phyloP scores from a whole-genome alignment of 2,113 vertebrate genomes.

The Phycodurus eques region DNA sequence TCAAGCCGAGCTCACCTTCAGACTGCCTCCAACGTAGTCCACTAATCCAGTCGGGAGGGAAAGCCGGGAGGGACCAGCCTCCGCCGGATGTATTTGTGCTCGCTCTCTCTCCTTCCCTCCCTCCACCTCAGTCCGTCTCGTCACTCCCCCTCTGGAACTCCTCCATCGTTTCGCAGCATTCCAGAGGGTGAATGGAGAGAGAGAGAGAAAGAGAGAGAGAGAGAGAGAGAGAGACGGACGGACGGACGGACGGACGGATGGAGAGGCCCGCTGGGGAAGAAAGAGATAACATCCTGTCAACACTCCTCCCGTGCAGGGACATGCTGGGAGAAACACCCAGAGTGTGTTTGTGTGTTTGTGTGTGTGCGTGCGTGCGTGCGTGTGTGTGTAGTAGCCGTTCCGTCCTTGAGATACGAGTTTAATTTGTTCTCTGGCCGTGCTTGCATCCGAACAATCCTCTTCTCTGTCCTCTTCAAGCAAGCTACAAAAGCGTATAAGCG shows the following conservation, averaged over 20 bases:
- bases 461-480: too few species aligned
- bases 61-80: constrained; percentile 63
- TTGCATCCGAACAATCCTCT: too few species aligned
- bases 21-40: constrained; percentile 51
- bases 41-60: constrained; percentile 68
- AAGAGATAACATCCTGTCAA: constrained; percentile 75
- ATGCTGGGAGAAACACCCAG: constrained; percentile 8
- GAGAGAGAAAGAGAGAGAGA: constrained; percentile 51
- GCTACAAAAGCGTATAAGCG: too few species aligned
- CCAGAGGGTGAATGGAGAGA: constrained; percentile 48
- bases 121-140: constrained; percentile 21
- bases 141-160: constrained; percentile 76
- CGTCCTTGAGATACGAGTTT: too few species aligned
- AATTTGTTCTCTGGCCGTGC: too few species aligned
- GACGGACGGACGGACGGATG: constrained; percentile 54
- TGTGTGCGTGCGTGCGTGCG: too few species aligned
- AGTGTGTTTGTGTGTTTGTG: neutral
- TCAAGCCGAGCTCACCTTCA: constrained; percentile 62
- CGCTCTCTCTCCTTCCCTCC: constrained; percentile 15
- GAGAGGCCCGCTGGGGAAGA: constrained; percentile 23
- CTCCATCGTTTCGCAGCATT: constrained; percentile 74
- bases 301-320: constrained; percentile 60
- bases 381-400: too few species aligned
- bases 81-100: constrained; percentile 69
- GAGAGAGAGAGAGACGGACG: constrained; percentile 50